These are phyloP conservation scores for Thera obeliscata DNA, from an alignment of 2,888 invertebrate species.

Conservation along the genomic window DNA sequence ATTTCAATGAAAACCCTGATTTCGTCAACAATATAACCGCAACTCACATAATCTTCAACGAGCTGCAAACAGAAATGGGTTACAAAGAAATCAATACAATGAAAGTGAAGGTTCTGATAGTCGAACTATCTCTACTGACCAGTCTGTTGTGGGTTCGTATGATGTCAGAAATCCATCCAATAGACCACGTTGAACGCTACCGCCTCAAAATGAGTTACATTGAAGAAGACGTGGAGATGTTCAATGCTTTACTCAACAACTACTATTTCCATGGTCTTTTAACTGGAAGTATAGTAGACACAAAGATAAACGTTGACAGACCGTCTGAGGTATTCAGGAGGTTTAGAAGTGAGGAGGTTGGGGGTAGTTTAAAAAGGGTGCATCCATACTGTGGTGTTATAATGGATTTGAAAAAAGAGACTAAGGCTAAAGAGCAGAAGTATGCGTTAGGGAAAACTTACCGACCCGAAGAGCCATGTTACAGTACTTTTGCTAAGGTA, in stretches of 20 bases:
- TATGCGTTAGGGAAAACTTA: slow-evolving; percentile 83
- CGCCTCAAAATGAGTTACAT: slow-evolving; percentile 88
- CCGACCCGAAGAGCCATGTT: slow-evolving; percentile 80
- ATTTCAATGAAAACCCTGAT: slow-evolving; percentile 51
- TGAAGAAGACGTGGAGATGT: slow-evolving; percentile 87
- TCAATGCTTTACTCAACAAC: slow-evolving; percentile 81
- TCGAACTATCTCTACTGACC: slow-evolving; percentile 68
- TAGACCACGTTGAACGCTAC: slow-evolving; percentile 94
- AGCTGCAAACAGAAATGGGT: slow-evolving; percentile 43
- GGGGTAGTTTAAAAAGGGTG: slow-evolving; percentile 59
- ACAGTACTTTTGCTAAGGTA: slow-evolving; percentile 82
- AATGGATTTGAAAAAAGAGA: slow-evolving; percentile 64
- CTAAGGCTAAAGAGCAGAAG: slow-evolving; percentile 65
- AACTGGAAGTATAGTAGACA: slow-evolving; percentile 62
- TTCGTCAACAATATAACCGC: slow-evolving; percentile 51
- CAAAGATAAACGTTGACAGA: slow-evolving; percentile 55
- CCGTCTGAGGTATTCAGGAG: slow-evolving; percentile 54
- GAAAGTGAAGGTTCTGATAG: slow-evolving; percentile 56
- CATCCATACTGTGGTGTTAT: slow-evolving; percentile 78
- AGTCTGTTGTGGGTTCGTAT: slow-evolving; percentile 84
- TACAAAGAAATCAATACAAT: slow-evolving; percentile 37
- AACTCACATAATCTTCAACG: slow-evolving; percentile 51
- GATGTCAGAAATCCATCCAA: slow-evolving; percentile 86
- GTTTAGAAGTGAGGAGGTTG: slow-evolving; percentile 49
- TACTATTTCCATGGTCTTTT: slow-evolving; percentile 83